Base-by-base conservation (phyloP, 1,140 invertebrate genomes). In the Aphelinus atriplicis region DNA sequence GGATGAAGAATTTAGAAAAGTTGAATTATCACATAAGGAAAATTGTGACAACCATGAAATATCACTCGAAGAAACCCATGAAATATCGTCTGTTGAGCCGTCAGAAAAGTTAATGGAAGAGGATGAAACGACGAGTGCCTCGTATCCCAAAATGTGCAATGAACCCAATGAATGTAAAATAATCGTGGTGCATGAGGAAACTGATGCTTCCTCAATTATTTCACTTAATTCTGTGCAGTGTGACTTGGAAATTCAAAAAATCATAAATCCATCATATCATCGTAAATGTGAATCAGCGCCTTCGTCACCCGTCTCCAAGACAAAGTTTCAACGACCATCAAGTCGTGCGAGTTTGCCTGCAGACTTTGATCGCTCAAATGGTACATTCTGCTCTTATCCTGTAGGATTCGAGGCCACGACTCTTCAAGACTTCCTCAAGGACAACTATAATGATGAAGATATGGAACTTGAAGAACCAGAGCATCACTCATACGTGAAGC, bases 381-480 rank as follows among this genome's bases (percentile, higher is more conserved):
- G 87, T 7, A 85, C 85, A 78, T 70, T 87, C 2, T 83, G 77
- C 74, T 50, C 78, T 9, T 85, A 86, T 72, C 81, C 85, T 5
- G 71, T 79, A 4, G 83, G 81, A 10, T 83, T 87, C 26, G 84
- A 87, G n/a, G 75, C 78, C 3, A 78, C 78, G 1, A 66, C 76
- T 0, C 64, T 87, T 6, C 83, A 84, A 26, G 81, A 84, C 5
- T 82, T 88, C 73, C 73, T 85, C 7, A 81, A 87, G 10, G 86
- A 88, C 46, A 84, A 89, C 48, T 84, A 85, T 42, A 87, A 89
- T 61, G 88, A 90, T n/a, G 86, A 88, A 73, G 87, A 88, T 68
- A 87, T 88, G 80, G 84, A 88, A 48, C 82, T 84, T 5, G 81
- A 81, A 26, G 84, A 77, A 71, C 63, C 64, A 26, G 55, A 60